phyloP scores from a whole-genome alignment of 2,797 vertebrate genomes.

The Sorex maritimensis region DNA sequence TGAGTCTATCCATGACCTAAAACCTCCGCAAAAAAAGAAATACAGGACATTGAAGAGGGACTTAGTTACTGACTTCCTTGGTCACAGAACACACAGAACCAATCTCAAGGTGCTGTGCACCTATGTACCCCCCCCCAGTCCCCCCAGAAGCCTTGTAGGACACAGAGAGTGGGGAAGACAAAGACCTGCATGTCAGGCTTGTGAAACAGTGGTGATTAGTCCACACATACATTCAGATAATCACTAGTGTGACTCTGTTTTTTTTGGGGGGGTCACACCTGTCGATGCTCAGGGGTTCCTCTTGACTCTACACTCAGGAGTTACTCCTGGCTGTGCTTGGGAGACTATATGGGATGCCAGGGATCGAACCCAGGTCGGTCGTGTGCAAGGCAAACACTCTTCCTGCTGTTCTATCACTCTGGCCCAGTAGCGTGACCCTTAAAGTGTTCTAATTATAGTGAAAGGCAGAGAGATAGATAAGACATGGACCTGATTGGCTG shows the following conservation, averaged over 20 bases:
- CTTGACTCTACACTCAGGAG: too few relatives aligned
- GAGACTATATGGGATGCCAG: too few relatives aligned
- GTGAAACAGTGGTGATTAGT: background rate
- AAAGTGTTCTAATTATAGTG: too few relatives aligned
- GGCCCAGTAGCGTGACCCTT: too few relatives aligned
- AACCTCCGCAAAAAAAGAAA: slow-evolving; percentile 66
- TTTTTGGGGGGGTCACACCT: too few relatives aligned
- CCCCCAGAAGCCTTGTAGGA: background rate
- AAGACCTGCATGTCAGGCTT: background rate
- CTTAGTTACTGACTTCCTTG: background rate
- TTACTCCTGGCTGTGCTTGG: too few relatives aligned
- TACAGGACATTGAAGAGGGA: slow-evolving; percentile 3
- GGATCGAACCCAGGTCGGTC: too few relatives aligned
- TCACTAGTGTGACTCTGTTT: too few relatives aligned
- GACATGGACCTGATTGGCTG: background rate
- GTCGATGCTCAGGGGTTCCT: too few relatives aligned
- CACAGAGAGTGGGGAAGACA: background rate
- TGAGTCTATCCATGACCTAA: slow-evolving; percentile 12
- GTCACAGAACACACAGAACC: background rate
- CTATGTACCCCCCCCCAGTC: too few relatives aligned
- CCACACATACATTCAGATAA: background rate
- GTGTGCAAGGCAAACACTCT: too few relatives aligned
- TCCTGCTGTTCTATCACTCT: too few relatives aligned
- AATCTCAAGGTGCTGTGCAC: background rate
- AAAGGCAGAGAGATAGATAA: background rate